phyloP scores from a whole-genome alignment of 2,797 vertebrate genomes.

The Garrulus glandarius region DNA sequence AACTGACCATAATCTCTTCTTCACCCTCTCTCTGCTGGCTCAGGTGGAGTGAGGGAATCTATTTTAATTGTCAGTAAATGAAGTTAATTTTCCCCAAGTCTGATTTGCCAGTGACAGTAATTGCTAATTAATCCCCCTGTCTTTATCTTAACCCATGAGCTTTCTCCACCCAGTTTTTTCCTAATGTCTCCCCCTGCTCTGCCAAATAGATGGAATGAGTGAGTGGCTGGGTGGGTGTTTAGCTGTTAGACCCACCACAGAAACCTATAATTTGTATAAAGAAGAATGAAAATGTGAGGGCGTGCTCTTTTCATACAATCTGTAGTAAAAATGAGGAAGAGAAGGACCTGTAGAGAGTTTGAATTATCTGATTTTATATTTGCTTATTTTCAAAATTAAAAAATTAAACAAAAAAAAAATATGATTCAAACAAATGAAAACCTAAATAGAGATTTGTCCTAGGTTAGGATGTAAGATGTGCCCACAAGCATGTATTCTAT shows the following conservation, averaged over 20 bases:
- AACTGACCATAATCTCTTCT: not conserved
- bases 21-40: not conserved
- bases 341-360: not conserved
- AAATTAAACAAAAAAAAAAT: rapidly evolving
- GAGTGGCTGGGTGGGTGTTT: not conserved
- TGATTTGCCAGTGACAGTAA: not conserved
- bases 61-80: not conserved
- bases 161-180: not conserved
- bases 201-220: not conserved
- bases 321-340: not conserved
- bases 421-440: not conserved
- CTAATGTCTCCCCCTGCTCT: not conserved
- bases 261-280: not conserved
- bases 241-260: not conserved
- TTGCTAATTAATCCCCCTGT: not conserved
- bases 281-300: not conserved
- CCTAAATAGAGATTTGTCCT: not conserved
- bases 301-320: not conserved
- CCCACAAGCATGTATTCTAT: too few relatives aligned
- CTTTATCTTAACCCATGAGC: not conserved
- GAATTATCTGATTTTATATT: not conserved
- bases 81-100: not conserved
- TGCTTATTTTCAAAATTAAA: not conserved
- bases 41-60: not conserved
- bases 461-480: too few relatives aligned